These are phyloP conservation scores for Pterobdella sp. DNA, from an alignment of 2,888 invertebrate genomes.

Conservation along the genomic window DNA sequence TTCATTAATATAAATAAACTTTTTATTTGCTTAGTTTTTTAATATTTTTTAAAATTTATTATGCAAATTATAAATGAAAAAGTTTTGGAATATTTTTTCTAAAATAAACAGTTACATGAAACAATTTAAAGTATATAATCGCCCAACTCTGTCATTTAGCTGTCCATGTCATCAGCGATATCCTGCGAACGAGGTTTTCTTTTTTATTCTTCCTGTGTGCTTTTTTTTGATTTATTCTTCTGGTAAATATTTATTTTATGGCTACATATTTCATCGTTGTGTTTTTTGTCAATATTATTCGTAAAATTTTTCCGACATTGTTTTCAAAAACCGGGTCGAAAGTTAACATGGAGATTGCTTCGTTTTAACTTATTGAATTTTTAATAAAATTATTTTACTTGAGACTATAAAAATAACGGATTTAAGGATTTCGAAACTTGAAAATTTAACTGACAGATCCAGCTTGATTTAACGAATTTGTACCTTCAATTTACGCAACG, in stretches of 20 bases:
- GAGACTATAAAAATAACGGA: no score
- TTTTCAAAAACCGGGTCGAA: neutral
- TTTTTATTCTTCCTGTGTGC: neutral
- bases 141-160: slow-evolving; percentile 22
- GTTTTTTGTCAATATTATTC: neutral
- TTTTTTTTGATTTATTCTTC: neutral
- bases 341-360: slow-evolving; percentile 14
- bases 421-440: no score
- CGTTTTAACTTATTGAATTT: neutral
- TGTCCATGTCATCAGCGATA: slow-evolving; percentile 30
- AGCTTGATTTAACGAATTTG: neutral
- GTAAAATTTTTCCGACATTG: neutral
- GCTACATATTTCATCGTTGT: no score
- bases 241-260: neutral
- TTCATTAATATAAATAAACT: no score
- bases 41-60: no score
- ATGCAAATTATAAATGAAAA: no score
- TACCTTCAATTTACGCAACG: no score
- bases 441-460: neutral
- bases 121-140: no score
- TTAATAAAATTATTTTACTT: no score
- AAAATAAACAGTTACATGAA: no score
- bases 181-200: slow-evolving; percentile 17
- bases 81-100: no score
- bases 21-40: no score